Percentiles rank a stretch among this genome's conserved stretches.
These are phyloP conservation scores for Oopsacas minuta DNA, from an alignment of 37 sponge, comb jelly and placozoan genomes.

Conservation along the genomic window DNA sequence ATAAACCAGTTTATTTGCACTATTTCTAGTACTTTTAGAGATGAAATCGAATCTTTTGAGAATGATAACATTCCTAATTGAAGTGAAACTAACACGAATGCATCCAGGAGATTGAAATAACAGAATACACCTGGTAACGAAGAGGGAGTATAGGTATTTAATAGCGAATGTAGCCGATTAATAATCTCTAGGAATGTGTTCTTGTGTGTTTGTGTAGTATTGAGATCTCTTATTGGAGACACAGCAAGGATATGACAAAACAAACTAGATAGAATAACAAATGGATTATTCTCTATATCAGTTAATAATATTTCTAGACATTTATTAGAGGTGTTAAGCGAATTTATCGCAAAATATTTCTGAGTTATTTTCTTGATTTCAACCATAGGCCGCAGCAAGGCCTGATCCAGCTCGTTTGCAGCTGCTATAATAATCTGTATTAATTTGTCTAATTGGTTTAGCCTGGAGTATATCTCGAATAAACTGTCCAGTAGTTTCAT, in stretches of 20 bases:
- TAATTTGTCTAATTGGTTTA: constrained; percentile 4
- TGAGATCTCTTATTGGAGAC: not conserved
- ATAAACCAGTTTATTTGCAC: not conserved
- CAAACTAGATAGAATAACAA: not conserved
- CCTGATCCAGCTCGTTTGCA: not conserved
- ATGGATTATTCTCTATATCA: not conserved
- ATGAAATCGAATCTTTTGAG: not conserved
- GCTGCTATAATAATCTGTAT: constrained; percentile 1
- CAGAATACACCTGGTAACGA: not conserved
- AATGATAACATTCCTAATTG: not conserved
- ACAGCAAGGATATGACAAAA: not conserved
- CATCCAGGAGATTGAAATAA: not conserved
- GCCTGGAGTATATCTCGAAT: not conserved
- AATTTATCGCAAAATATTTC: not conserved
- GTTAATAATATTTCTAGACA: not conserved
- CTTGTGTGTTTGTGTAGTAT: not conserved
- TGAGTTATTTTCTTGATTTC: not conserved
- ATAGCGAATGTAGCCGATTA: not conserved
- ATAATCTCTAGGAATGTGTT: not conserved
- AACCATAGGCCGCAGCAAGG: not conserved
- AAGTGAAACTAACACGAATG: not conserved
- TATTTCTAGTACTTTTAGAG: not conserved
- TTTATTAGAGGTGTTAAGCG: not conserved
- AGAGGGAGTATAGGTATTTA: not conserved
- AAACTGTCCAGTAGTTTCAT: not conserved